These are phyloP conservation scores for Hoplostethus atlanticus DNA, from an alignment of 2,797 vertebrate species.

Conservation along the genomic window DNA sequence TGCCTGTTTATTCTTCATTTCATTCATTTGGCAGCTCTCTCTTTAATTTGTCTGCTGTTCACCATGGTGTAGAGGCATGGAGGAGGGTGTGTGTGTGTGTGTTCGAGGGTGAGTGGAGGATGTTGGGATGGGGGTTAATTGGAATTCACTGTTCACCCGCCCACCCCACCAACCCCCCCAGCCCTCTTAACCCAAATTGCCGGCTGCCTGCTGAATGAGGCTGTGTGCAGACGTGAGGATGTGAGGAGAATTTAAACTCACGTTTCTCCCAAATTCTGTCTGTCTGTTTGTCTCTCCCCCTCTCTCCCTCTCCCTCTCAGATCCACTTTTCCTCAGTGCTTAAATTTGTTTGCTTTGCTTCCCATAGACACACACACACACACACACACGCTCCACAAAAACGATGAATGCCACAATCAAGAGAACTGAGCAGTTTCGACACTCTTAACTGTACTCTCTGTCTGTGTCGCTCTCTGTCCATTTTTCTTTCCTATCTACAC, in stretches of 20 bases:
- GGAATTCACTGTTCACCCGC: constrained; percentile 23
- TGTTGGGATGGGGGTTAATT: constrained; percentile 32
- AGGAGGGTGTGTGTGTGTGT: background rate
- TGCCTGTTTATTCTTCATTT: constrained; percentile 27
- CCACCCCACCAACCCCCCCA: background rate
- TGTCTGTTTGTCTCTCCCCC: background rate
- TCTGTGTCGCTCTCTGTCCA: background rate
- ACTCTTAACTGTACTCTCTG: constrained; percentile 9
- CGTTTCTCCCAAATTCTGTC: constrained; percentile 10
- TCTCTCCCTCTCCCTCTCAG: background rate
- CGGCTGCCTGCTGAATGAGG: constrained; percentile 41
- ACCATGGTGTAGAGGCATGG: background rate
- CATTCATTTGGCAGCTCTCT: constrained; percentile 5
- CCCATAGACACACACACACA: background rate
- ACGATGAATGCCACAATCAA: constrained; percentile 14
- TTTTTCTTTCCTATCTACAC: background rate
- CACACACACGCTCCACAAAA: background rate
- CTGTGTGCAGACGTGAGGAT: constrained; percentile 55
- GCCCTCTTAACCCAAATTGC: constrained; percentile 51
- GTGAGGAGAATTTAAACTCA: constrained; percentile 61
- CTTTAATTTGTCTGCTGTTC: constrained; percentile 7
- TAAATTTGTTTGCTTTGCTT: background rate
- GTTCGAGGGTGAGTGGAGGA: constrained; percentile 15
- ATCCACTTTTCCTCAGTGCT: background rate
- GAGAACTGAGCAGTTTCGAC: background rate